These are phyloP conservation scores for Melangyna quadrimaculata DNA, from an alignment of 2,888 invertebrate genomes.

Conservation along the genomic window DNA sequence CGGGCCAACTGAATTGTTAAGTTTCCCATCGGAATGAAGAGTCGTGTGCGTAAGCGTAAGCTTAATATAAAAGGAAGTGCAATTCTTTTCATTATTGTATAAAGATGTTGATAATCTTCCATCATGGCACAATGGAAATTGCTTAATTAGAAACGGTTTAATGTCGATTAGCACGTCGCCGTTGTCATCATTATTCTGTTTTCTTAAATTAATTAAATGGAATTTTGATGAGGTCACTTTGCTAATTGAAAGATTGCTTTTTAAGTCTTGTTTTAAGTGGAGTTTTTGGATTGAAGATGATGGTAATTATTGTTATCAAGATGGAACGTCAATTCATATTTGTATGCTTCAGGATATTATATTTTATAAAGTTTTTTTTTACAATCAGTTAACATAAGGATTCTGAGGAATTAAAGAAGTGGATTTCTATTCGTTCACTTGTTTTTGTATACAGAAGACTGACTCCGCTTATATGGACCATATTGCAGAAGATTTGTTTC, in stretches of 20 bases:
- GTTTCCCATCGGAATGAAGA: conserved; percentile 5
- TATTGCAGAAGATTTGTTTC: no score
- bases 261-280: neutral
- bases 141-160: conserved; percentile 2
- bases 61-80: neutral
- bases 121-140: neutral
- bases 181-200: neutral
- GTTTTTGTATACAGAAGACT: no score
- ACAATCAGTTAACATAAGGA: no score
- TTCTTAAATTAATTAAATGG: neutral
- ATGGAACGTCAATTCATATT: neutral
- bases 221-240: neutral
- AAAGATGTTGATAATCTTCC: neutral
- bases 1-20: conserved; percentile 41
- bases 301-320: neutral
- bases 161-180: neutral
- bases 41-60: no score
- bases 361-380: no score
- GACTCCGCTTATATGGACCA: no score
- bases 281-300: neutral
- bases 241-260: neutral
- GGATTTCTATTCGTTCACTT: no score
- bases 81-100: neutral
- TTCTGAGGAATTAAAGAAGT: no score
- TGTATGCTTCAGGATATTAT: no score